Percentiles rank a stretch among this genome's conserved stretches.
These are phyloP conservation scores for Cryptocephalus moraei DNA, from an alignment of 2,888 invertebrate species.

Conservation along the genomic window DNA sequence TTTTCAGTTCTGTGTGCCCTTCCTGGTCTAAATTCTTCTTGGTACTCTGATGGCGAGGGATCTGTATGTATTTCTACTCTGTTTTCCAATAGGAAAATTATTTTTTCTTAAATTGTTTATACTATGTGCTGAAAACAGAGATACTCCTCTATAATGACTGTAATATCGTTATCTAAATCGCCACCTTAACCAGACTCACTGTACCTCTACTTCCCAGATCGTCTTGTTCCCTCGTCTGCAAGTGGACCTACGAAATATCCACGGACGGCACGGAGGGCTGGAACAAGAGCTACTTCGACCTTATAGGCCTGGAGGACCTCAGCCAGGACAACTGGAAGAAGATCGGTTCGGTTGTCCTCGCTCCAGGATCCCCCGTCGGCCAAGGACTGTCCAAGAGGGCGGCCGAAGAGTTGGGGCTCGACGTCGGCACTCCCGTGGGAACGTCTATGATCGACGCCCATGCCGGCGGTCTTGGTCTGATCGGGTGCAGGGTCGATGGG, in stretches of 20 bases:
- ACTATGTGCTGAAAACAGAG: too few relatives aligned
- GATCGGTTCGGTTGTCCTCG: constrained; percentile 56
- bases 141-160: too few relatives aligned
- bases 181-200: too few relatives aligned
- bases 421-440: constrained; percentile 67
- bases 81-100: too few relatives aligned
- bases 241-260: constrained; percentile 81
- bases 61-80: too few relatives aligned
- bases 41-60: too few relatives aligned
- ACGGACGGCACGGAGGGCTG: constrained; percentile 51
- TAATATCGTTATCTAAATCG: too few relatives aligned
- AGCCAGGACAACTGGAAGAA: constrained; percentile 52
- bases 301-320: constrained; percentile 69
- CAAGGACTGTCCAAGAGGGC: constrained; percentile 50
- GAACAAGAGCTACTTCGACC: constrained; percentile 60
- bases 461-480: constrained; percentile 83
- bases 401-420: constrained; percentile 60
- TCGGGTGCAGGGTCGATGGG: constrained; percentile 52
- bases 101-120: too few relatives aligned
- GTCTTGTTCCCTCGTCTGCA: constrained; percentile 84
- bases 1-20: too few relatives aligned
- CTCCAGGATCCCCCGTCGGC: constrained; percentile 64
- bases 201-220: constrained; percentile 48
- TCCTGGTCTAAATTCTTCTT: too few relatives aligned
- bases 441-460: constrained; percentile 92